Evolutionary conservation across 1,140 invertebrate species (phyloP), one percentile per base, ranked within the genome.

Genomic region (Chironomus striatipennis): DNA sequence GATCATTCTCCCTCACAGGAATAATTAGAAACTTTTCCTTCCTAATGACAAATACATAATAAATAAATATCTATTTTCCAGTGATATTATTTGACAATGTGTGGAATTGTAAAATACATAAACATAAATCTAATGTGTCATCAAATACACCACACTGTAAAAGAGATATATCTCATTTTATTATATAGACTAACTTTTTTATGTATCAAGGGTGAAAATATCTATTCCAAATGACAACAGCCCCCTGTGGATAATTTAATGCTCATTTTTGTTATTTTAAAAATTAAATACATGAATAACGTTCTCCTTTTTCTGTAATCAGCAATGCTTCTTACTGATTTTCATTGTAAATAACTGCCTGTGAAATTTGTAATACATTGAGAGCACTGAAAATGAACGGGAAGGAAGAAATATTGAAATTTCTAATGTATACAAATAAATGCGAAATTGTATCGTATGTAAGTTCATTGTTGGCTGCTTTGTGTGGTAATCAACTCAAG

Each of bases 191-290:
- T 34, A 34, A 34, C 24, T 34, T 34, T 34, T 34, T 34, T 34
- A 34, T 34, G 24, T 34, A 34, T 34, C 24, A 34, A 34, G 24
- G 24, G 24, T 34, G 24, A 34, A 34, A 34, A 34, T 1, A 34
- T 34, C 1, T 34, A 2, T 34, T 34, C 24, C 24, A 34, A 34
- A 34, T 57, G 47, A 57, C 47, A 57, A 57, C 47, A 57, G n/a
- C 47, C 47, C n/a, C 47, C 47, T 57, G 47, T 57, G 47, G 47
- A 57, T 57, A 57, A 57, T 57, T 57, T 57, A 57, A 57, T 57
- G 47, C 47, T 57, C 47, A 57, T 57, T 57, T 57, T 57, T 57
- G 47, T 57, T 57, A 57, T 57, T 57, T 57, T 57, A 57, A 57
- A 57, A 57, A 57, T 57, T 57, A 57, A 57, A 57, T 47, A 47